Conservation (phyloP, 2,888 invertebrate genomes). For the Zaprionus obscuricornis region DNA sequence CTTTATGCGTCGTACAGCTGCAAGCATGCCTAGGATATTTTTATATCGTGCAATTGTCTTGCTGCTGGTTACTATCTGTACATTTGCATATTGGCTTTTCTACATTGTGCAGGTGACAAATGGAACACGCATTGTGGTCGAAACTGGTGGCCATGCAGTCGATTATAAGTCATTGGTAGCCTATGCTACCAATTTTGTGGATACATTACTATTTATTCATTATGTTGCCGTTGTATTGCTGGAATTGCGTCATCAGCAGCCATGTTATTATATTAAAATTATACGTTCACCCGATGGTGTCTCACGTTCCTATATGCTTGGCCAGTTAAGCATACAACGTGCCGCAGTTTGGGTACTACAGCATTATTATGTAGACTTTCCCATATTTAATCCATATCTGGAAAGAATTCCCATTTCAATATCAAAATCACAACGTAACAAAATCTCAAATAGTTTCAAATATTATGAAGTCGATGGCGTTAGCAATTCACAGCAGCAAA, state of each 20-base stretch:
- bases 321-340: conserved; percentile 96
- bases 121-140: conserved; percentile 90
- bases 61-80: conserved; percentile 93
- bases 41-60: conserved; percentile 95
- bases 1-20: conserved; percentile 92
- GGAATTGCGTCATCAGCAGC: conserved; percentile 95
- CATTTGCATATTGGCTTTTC: conserved; percentile 99
- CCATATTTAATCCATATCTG: conserved; percentile 97
- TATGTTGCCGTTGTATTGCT: conserved; percentile 96
- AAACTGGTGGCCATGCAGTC: conserved; percentile 89
- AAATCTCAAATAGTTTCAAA: conserved; percentile 92
- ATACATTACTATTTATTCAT: conserved; percentile 97
- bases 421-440: conserved; percentile 91
- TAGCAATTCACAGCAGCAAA: conserved; percentile 87
- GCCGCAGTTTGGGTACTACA: conserved; percentile 97
- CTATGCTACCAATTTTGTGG: conserved; percentile 96
- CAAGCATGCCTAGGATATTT: conserved; percentile 95
- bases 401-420: conserved; percentile 95
- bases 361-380: conserved; percentile 97
- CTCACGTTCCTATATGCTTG: conserved; percentile 93
- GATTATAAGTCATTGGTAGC: conserved; percentile 95
- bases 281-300: conserved; percentile 98
- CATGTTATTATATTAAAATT: conserved; percentile 94
- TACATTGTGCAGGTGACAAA: conserved; percentile 95
- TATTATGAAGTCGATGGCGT: conserved; percentile 98